phyloP scores from a whole-genome alignment of 2,797 vertebrate genomes.

The Neosilurus mollespiculum region DNA sequence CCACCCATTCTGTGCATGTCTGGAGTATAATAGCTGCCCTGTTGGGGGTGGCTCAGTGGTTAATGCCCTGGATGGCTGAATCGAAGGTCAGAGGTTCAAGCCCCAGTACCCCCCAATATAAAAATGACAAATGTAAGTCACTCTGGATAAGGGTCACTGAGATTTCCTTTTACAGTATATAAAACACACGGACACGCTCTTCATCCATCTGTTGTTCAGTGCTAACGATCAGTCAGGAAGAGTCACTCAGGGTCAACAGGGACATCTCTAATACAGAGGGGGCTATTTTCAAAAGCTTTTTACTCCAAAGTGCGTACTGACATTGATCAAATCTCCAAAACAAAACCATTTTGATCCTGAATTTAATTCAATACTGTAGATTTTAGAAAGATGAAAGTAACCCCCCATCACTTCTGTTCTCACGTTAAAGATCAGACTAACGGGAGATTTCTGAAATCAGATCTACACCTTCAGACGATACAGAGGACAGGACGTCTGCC shows the following conservation, averaged over 20 bases:
- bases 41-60: too few species aligned
- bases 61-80: too few species aligned
- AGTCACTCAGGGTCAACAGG: background rate
- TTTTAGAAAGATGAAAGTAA: constrained; percentile 76
- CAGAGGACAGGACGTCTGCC: constrained; percentile 74
- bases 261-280: constrained; percentile 60
- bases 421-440: constrained; percentile 51
- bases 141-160: background rate
- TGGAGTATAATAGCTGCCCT: too few species aligned
- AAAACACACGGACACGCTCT: background rate
- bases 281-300: constrained; percentile 81
- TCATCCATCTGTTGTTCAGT: constrained; percentile 40
- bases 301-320: constrained; percentile 77
- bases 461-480: constrained; percentile 69
- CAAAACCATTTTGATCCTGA: constrained; percentile 14
- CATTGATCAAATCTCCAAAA: constrained; percentile 48
- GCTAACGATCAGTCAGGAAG: constrained; percentile 50
- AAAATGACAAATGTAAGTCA: too few species aligned
- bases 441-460: constrained; percentile 65
- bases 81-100: too few species aligned
- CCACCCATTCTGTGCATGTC: too few species aligned
- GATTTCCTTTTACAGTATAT: background rate
- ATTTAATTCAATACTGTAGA: background rate
- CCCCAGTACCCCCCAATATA: too few species aligned
- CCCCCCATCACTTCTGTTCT: constrained; percentile 67